Evolutionary conservation across 1,140 invertebrate genomes (phyloP).

Genomic region (Drosophila insularis): DNA sequence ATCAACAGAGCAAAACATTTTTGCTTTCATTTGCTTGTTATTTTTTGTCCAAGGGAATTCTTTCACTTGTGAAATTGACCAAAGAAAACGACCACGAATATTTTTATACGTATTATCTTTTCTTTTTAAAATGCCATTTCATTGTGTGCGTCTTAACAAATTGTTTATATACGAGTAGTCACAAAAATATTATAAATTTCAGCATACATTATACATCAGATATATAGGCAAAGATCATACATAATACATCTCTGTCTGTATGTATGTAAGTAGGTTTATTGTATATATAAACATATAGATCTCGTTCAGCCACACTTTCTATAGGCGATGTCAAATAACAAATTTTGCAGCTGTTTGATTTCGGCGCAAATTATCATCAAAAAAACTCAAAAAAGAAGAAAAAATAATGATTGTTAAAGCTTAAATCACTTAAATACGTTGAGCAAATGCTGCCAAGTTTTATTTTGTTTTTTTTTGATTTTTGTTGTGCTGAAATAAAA

Average conservation of each 20-base stretch:
- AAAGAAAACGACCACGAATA: slow-evolving; percentile 23
- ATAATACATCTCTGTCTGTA: background rate
- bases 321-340: slow-evolving; percentile 58
- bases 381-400: slow-evolving; percentile 40
- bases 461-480: background rate
- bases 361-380: slow-evolving; percentile 75
- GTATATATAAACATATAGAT: slow-evolving; percentile 15
- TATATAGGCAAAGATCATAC: slow-evolving; percentile 20
- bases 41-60: slow-evolving; percentile 4
- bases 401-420: slow-evolving; percentile 66
- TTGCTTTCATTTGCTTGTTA: background rate
- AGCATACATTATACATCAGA: slow-evolving; percentile 44
- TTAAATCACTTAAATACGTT: slow-evolving; percentile 71
- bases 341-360: slow-evolving; percentile 77
- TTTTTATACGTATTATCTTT: slow-evolving; percentile 23
- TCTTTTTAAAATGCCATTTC: slow-evolving; percentile 44
- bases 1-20: background rate
- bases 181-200: slow-evolving; percentile 67
- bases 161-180: slow-evolving; percentile 64
- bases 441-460: slow-evolving; percentile 45
- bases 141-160: slow-evolving; percentile 67
- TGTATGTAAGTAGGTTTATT: slow-evolving; percentile 23
- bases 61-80: slow-evolving; percentile 40
- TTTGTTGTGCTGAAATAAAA: slow-evolving; percentile 29
- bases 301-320: slow-evolving; percentile 67